Percentiles rank a stretch among this genome's conserved stretches.
These are phyloP conservation scores for Scaptomyza pallida DNA, from an alignment of 1,140 invertebrate genomes.

Conservation along the genomic window DNA sequence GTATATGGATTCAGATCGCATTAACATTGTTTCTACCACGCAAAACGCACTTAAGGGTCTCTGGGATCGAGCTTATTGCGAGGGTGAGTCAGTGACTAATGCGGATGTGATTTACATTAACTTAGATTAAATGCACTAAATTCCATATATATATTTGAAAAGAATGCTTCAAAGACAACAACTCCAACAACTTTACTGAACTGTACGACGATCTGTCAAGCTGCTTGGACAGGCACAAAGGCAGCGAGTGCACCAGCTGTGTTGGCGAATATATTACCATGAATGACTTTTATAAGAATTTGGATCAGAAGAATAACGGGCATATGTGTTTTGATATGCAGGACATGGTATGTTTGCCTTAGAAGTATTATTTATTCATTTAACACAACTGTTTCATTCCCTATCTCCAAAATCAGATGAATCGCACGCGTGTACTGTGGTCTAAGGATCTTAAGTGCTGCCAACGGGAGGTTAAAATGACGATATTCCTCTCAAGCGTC, in stretches of 20 bases:
- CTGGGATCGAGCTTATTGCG: slow-evolving; percentile 69
- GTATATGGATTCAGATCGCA: slow-evolving; percentile 67
- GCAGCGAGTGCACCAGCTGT: slow-evolving; percentile 41
- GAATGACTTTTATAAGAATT: slow-evolving; percentile 57
- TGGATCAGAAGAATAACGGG: slow-evolving; percentile 64
- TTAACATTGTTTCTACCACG: slow-evolving; percentile 65
- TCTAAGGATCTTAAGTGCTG: slow-evolving; percentile 72
- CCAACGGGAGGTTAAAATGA: slow-evolving; percentile 57
- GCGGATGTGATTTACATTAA: background rate
- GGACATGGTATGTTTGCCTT: slow-evolving; percentile 53
- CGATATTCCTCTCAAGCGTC: slow-evolving; percentile 45
- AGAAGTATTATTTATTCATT: background rate
- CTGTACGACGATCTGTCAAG: background rate
- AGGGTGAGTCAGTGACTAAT: slow-evolving; percentile 50
- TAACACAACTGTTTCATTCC: background rate
- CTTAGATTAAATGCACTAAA: too few relatives aligned
- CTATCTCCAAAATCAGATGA: slow-evolving; percentile 58
- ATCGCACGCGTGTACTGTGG: slow-evolving; percentile 68
- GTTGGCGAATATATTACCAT: slow-evolving; percentile 44
- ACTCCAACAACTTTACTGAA: slow-evolving; percentile 18
- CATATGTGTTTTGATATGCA: slow-evolving; percentile 73
- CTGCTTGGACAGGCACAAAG: background rate
- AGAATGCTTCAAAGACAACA: slow-evolving; percentile 61
- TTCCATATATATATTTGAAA: background rate
- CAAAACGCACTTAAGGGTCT: slow-evolving; percentile 54